phyloP scores from a whole-genome alignment of 2,113 vertebrate species.

The Echinops telfairi region DNA sequence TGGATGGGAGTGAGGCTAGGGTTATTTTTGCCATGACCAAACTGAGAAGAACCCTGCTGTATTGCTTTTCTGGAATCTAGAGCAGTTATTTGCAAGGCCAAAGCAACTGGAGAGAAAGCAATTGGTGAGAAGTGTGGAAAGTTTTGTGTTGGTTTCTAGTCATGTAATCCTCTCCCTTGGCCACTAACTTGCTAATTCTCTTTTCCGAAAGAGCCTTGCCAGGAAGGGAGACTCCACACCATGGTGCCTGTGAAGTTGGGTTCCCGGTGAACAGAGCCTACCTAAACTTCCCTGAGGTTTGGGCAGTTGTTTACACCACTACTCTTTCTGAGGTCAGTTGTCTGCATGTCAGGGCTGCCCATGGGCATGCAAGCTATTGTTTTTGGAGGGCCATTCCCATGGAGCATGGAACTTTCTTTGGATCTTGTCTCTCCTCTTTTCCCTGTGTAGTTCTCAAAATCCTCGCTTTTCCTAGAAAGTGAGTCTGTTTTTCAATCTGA shows the following conservation, averaged over 20 bases:
- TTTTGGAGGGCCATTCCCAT: slow-evolving; percentile 46
- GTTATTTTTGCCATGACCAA: neutral
- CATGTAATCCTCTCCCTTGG: neutral
- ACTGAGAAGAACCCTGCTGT: neutral
- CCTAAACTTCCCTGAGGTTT: neutral
- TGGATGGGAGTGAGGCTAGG: too few relatives aligned
- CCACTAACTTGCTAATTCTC: neutral
- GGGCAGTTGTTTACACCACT: neutral
- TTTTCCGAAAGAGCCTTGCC: neutral
- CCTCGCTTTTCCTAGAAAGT: neutral
- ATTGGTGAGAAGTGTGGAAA: slow-evolving; percentile 4
- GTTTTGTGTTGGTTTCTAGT: slow-evolving; percentile 16
- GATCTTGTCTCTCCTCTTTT: neutral
- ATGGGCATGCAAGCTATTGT: neutral
- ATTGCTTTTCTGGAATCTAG: neutral
- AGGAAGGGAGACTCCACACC: neutral
- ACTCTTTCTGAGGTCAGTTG: neutral
- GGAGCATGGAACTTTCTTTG: slow-evolving; percentile 36
- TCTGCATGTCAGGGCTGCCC: neutral
- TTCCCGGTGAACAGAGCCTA: neutral
- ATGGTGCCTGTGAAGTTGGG: neutral
- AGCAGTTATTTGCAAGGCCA: neutral
- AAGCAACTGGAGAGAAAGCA: neutral
- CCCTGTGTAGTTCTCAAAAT: slow-evolving; percentile 29
- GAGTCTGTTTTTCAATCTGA: neutral